These are phyloP conservation scores for Zoanthus gigantus DNA, from an alignment of 92 coral and sea anemone species.

Conservation along the genomic window DNA sequence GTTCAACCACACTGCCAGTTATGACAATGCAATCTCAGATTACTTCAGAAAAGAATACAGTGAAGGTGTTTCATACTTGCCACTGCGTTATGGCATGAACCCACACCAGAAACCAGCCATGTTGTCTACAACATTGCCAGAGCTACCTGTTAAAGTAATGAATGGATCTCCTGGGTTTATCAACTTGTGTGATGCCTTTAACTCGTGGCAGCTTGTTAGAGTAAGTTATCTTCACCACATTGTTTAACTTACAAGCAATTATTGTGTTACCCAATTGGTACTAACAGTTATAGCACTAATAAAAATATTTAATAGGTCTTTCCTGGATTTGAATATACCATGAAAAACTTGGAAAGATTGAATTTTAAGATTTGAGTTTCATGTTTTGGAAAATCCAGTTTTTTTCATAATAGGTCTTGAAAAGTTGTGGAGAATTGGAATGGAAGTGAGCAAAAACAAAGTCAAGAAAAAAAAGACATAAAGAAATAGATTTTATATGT, in stretches of 20 bases:
- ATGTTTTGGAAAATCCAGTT: too few relatives aligned
- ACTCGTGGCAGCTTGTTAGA: slow-evolving; percentile 97
- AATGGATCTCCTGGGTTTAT: slow-evolving; percentile 98
- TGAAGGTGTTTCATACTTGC: slow-evolving; percentile 85
- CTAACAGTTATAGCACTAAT: too few relatives aligned
- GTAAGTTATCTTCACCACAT: slow-evolving; percentile 47
- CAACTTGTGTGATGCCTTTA: slow-evolving; percentile 97
- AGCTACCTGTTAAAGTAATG: slow-evolving; percentile 88
- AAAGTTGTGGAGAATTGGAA: too few relatives aligned
- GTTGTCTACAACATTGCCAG: slow-evolving; percentile 83
- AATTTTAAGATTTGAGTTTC: too few relatives aligned
- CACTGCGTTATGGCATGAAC: slow-evolving; percentile 96
- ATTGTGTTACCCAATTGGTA: too few relatives aligned
- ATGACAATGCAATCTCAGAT: slow-evolving; percentile 95
- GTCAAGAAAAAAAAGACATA: too few relatives aligned
- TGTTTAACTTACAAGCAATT: neutral
- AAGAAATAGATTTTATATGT: too few relatives aligned
- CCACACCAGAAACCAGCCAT: slow-evolving; percentile 98
- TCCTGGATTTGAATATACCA: too few relatives aligned
- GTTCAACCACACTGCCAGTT: slow-evolving; percentile 93
- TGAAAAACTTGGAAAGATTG: too few relatives aligned
- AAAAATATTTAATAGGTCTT: too few relatives aligned
- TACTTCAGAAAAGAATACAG: slow-evolving; percentile 94
- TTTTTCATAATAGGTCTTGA: too few relatives aligned
- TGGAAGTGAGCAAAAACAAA: too few relatives aligned